phyloP scores from a whole-genome alignment of 2,888 invertebrate genomes.

The Phaedon cochleariae region DNA sequence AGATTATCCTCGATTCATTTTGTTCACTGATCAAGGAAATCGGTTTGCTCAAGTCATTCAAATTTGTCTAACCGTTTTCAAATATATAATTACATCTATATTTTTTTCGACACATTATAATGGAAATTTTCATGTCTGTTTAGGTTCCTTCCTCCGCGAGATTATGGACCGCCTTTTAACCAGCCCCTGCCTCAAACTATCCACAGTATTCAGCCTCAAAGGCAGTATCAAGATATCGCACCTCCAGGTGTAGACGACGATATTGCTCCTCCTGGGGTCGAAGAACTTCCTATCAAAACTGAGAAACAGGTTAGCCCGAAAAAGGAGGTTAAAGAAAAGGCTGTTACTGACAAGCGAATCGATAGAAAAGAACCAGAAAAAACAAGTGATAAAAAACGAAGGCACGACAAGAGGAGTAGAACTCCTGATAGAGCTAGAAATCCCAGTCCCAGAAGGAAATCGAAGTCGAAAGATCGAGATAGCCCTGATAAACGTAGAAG shows the following conservation, averaged over 20 bases:
- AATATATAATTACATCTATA: neutral
- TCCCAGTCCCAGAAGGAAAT: constrained; percentile 57
- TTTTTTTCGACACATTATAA: constrained; percentile 18
- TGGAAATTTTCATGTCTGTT: constrained; percentile 45
- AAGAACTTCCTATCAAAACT: constrained; percentile 72
- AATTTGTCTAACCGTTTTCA: too few species aligned
- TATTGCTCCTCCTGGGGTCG: constrained; percentile 70
- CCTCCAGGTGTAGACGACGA: constrained; percentile 63
- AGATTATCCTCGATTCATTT: too few species aligned
- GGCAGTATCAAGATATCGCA: constrained; percentile 45
- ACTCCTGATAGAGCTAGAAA: constrained; percentile 47
- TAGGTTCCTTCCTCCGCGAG: constrained; percentile 53
- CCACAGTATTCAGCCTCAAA: constrained; percentile 44
- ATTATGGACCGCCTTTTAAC: constrained; percentile 42
- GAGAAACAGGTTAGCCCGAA: constrained; percentile 38
- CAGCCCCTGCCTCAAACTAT: constrained; percentile 43
- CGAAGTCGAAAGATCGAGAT: constrained; percentile 58
- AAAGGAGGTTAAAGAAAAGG: constrained; percentile 37
- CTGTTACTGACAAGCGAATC: constrained; percentile 19
- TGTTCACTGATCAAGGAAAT: too few species aligned
- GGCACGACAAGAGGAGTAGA: constrained; percentile 44
- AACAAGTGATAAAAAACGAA: constrained; percentile 37
- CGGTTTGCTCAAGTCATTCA: too few species aligned
- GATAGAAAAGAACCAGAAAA: constrained; percentile 35
- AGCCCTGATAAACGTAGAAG: constrained; percentile 57